Base-by-base conservation (phyloP, 1,140 invertebrate genomes). In the Microplitis demolitor region DNA sequence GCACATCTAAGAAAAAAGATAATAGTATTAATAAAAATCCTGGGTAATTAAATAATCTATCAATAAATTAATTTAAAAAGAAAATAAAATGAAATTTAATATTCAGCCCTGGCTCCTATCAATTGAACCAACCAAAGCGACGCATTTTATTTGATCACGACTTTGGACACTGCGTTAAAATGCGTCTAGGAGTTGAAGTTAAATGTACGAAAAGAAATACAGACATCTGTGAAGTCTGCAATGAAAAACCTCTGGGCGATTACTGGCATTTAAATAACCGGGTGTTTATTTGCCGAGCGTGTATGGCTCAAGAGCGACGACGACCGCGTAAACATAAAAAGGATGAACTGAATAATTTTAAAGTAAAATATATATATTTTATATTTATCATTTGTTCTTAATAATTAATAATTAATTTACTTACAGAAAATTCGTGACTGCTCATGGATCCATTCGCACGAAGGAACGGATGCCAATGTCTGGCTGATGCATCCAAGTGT, bases 351-450 rank as follows among this genome's bases (percentile, higher is more conserved):
- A 68, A 74, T 53, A 61, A 77, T 66, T 85, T 84, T 67, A 71
- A 70, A 37, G 84, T 85, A 80, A 80, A 54, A 72, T 35, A 67
- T 31, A 71, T 58, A 11, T 67, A 16, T 53, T 45, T 63, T 14
- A 70, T 34, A 61, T 4, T 34, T 9, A 34, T 61, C 16, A 61
- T 50, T 64, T 60, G 69, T 64, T 66, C 50, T 6, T 24, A 62
- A 13, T 54, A 35, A 16, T 69, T 76, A 31, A 69, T 37, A 73
- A 71, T 71, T 61, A 77, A 80, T 39, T 37, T 63, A n/a, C n/a
- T 63, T 37, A 13, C n/a, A 87, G 84, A 83, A 81, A 83, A 72
- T 85, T 69, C 79, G 84, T 50, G 80, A 85, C 34, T 87, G 84
- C 72, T 84, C 83, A 2, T 69, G 68, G 39, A 82, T 87, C 64